Conservation (phyloP, 2,888 invertebrate genomes). For the Cryptocheilus praepositus region DNA sequence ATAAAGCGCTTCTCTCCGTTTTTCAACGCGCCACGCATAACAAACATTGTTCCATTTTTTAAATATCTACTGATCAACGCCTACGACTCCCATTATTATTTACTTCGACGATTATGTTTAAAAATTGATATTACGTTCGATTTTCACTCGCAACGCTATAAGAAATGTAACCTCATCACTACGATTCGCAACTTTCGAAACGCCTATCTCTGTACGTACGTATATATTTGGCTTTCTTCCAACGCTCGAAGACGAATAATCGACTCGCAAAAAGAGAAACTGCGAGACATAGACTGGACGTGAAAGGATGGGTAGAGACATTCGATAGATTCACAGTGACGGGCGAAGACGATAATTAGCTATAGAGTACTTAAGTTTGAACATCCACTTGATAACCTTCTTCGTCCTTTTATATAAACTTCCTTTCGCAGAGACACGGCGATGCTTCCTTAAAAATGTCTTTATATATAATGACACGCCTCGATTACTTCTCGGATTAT, state of each 20-base stretch:
- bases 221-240: not conserved
- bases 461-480: constrained; percentile 15
- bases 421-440: constrained; percentile 8
- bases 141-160: too few relatives aligned
- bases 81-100: too few relatives aligned
- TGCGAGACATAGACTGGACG: not conserved
- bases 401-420: constrained; percentile 13
- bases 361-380: constrained; percentile 22
- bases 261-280: constrained; percentile 3
- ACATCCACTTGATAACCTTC: constrained; percentile 18
- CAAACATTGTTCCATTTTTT: too few relatives aligned
- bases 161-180: too few relatives aligned
- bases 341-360: constrained; percentile 21
- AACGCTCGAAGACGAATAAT: constrained; percentile 6
- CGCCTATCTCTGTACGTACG: too few relatives aligned
- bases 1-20: too few relatives aligned
- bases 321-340: constrained; percentile 12
- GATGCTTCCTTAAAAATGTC: constrained; percentile 24
- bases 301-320: constrained; percentile 14
- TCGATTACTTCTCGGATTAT: constrained; percentile 18
- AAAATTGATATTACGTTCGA: too few relatives aligned
- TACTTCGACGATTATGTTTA: too few relatives aligned
- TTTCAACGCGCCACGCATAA: too few relatives aligned
- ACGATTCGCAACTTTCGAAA: too few relatives aligned
- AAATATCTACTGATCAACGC: too few relatives aligned